Base-by-base conservation (phyloP, 1,140 invertebrate species). In the Himalopsyche phryganea region DNA sequence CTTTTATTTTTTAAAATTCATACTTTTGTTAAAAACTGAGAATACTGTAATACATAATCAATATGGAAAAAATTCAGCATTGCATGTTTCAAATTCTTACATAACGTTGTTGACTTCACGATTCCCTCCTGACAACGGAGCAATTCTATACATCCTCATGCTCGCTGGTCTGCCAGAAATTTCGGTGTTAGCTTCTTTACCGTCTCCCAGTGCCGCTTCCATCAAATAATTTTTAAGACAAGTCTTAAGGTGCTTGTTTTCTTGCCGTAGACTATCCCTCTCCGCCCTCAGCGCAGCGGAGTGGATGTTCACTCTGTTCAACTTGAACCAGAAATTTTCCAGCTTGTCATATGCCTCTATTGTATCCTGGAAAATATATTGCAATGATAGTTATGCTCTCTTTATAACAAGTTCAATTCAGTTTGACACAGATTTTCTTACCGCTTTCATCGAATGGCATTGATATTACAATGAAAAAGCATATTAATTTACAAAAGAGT, bases 181-280 rank as follows among this genome's bases (percentile, higher is more conserved):
- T 28, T 64, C 62, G 6, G 61, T 10, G 4, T 19, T 50, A 17
- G 49, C 58, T 6, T 68, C 67, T 20, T 69, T 73, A 11, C 68
- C 33, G 10, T 59, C 71, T 33, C 67, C 71, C 0, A 78, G 61
- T 1, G 76, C 76, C 28, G 75, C 52, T 18, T 78, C 74, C 6
- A 75, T 76, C 3, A 78, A 62, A 50, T 73, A 76, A 38, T 68
- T 69, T 66, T 76, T 78, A 44, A 78, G 72, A 33, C 75, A 75
- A 45, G 70, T 66, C 40, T 78, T 78, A n/a, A 78, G 51, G 47
- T 76, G 69, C 2, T 68, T 50, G 50, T 77, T 78, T 54, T 78
- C 76, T 59, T 69, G 71, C 0, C 64, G 46, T 6, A 78, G 59
- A 47, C 74, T 77, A 0, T 66, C 61, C 35, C 75, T 72, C 33